Percentiles rank a stretch among this genome's conserved stretches.
Evolutionary conservation across 2,113 vertebrate genomes (phyloP).

Genomic region (Tauraco erythrolophus): DNA sequence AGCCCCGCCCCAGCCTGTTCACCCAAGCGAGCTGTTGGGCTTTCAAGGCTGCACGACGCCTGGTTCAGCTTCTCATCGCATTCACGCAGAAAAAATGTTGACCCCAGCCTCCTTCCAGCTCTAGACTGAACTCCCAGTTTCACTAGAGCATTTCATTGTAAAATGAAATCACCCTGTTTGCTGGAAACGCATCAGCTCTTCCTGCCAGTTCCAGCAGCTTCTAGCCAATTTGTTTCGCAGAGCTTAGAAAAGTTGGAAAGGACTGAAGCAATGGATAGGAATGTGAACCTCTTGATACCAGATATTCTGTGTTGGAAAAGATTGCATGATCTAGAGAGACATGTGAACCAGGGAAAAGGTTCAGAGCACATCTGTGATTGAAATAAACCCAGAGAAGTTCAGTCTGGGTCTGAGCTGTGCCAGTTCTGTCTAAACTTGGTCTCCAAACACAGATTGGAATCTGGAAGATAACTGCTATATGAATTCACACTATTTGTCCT

Average conservation of each 20-base stretch:
- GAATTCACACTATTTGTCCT: background rate
- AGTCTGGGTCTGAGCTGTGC: background rate
- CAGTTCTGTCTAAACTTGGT: background rate
- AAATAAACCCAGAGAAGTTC: constrained; percentile 1
- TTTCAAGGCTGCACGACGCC: background rate
- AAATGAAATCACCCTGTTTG: background rate
- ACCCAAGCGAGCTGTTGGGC: background rate
- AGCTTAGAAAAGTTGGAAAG: constrained; percentile 34
- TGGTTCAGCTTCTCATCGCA: background rate
- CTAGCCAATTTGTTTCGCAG: constrained; percentile 27
- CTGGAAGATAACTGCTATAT: background rate
- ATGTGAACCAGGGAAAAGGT: background rate
- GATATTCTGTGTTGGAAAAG: constrained; percentile 50
- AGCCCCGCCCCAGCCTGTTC: accelerated
- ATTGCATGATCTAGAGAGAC: background rate
- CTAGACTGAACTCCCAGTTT: background rate
- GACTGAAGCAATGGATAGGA: background rate
- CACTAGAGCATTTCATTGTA: background rate
- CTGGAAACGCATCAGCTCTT: background rate
- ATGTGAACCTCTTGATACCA: background rate
- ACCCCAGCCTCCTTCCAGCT: background rate
- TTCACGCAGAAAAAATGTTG: background rate
- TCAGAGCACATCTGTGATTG: constrained; percentile 36
- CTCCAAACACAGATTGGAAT: background rate
- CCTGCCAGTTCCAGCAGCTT: background rate